phyloP scores from a whole-genome alignment of 2,113 vertebrate genomes.

The Macheiramphus alcinus region DNA sequence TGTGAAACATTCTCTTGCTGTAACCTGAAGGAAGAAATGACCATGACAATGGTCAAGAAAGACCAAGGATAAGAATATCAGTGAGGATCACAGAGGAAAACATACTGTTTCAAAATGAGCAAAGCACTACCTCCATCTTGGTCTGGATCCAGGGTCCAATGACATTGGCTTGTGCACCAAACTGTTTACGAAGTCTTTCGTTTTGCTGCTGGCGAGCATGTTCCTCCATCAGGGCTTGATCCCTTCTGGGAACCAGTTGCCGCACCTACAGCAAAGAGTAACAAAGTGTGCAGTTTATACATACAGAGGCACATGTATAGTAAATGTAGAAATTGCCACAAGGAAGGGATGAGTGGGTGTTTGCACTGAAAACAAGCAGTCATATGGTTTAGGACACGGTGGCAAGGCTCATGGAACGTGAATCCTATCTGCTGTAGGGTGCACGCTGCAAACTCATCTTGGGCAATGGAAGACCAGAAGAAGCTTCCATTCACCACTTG shows the following conservation, averaged over 20 bases:
- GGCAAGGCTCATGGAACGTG: not conserved
- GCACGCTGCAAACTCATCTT: not conserved
- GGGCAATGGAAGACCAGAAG: not conserved
- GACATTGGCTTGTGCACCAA: conserved; percentile 94
- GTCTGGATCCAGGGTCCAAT: conserved; percentile 99
- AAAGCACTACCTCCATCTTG: conserved; percentile 90
- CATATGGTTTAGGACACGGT: not conserved
- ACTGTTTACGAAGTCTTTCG: conserved; percentile 92
- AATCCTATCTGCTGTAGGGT: not conserved
- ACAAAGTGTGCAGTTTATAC: not conserved
- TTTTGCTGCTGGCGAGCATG: conserved; percentile 96
- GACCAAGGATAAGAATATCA: not conserved
- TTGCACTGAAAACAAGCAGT: not conserved
- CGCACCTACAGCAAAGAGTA: conserved; percentile 76
- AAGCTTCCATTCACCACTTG: not conserved
- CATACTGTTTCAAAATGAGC: not conserved
- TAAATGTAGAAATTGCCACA: not conserved
- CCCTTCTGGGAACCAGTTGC: conserved; percentile 93
- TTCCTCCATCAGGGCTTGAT: conserved; percentile 94
- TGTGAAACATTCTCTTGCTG: not conserved
- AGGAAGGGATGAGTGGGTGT: not conserved
- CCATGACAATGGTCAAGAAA: not conserved
- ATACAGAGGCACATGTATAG: not conserved
- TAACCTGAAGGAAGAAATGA: not conserved
- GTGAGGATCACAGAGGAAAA: not conserved